phyloP scores from a whole-genome alignment of 2,113 vertebrate species.

The Cyphotilapia sp. region DNA sequence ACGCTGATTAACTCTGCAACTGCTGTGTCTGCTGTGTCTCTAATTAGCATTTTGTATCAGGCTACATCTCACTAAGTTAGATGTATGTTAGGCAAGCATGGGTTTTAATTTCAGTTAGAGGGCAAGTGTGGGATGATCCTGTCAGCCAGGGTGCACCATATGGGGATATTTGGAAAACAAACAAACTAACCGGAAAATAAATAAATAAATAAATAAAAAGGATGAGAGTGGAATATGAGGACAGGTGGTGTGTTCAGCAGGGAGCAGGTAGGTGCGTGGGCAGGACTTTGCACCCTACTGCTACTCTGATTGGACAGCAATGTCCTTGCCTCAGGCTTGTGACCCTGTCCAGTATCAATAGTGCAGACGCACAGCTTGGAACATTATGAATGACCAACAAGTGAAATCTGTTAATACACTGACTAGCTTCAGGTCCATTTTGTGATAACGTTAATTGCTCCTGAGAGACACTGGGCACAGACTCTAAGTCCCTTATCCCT shows the following conservation, averaged over 20 bases:
- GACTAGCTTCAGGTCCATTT: neutral
- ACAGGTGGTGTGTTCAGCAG: slow-evolving; percentile 59
- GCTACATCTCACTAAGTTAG: slow-evolving; percentile 11
- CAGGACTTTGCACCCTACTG: slow-evolving; percentile 56
- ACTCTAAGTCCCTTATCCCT: neutral
- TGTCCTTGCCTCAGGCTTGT: slow-evolving; percentile 54
- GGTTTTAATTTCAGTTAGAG: neutral
- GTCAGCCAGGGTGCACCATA: neutral
- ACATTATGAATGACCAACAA: neutral
- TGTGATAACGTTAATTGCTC: slow-evolving; percentile 21
- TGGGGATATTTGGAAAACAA: slow-evolving; percentile 2
- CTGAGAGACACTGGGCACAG: neutral
- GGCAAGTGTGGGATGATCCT: neutral
- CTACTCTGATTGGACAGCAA: slow-evolving; percentile 58
- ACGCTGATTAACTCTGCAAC: slow-evolving; percentile 29
- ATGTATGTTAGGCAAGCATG: neutral
- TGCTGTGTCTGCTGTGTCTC: slow-evolving; percentile 21
- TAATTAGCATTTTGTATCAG: slow-evolving; percentile 36
- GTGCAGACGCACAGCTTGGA: neutral
- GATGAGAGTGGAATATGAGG: slow-evolving; percentile 10
- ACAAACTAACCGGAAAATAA: neutral
- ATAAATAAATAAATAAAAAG: neutral
- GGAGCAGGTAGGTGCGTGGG: slow-evolving; percentile 46
- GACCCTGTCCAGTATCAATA: slow-evolving; percentile 36
- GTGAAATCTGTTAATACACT: slow-evolving; percentile 15